Percentiles rank a stretch among this genome's conserved stretches.
These are phyloP conservation scores for Eutolmus rufibarbis DNA, from an alignment of 2,888 invertebrate genomes.

Conservation along the genomic window DNA sequence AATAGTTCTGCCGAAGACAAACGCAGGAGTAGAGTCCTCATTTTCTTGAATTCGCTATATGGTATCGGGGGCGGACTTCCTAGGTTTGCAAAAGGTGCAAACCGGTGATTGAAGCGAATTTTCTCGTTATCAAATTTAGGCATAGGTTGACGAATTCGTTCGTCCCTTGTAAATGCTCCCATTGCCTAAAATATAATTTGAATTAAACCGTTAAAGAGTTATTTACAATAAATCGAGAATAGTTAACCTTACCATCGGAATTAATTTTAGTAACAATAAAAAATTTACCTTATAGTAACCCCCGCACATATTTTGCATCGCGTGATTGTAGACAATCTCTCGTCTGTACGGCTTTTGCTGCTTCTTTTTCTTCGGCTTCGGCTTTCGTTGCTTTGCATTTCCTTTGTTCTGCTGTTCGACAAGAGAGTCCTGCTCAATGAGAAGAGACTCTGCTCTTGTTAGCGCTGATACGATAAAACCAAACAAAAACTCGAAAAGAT, in stretches of 20 bases:
- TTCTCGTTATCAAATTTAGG: constrained; percentile 92
- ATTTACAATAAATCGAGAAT: too few species aligned
- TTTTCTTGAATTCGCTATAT: constrained; percentile 87
- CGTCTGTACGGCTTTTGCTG: constrained; percentile 78
- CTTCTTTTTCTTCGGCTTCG: constrained; percentile 64
- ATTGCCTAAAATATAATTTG: constrained; percentile 71
- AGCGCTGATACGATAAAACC: constrained; percentile 93
- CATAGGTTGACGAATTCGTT: constrained; percentile 83
- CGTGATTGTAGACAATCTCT: constrained; percentile 89
- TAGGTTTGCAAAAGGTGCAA: constrained; percentile 86
- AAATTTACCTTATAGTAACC: constrained; percentile 87
- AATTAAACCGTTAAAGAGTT: too few species aligned
- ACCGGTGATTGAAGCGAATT: constrained; percentile 93
- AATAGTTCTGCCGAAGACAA: constrained; percentile 72
- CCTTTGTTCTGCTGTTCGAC: constrained; percentile 60
- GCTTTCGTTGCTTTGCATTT: constrained; percentile 59
- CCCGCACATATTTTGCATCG: constrained; percentile 91
- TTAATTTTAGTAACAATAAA: neutral
- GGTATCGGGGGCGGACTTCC: constrained; percentile 90
- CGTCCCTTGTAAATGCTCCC: constrained; percentile 86
- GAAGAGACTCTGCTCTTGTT: constrained; percentile 84
- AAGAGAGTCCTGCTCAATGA: constrained; percentile 76
- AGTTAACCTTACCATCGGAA: too few species aligned
- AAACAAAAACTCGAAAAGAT: constrained; percentile 92
- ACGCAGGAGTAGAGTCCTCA: constrained; percentile 74